Evolutionary conservation across 2,113 vertebrate genomes (phyloP), one percentile per base, ranked within the genome.

Genomic region (Vicugna pacos): DNA sequence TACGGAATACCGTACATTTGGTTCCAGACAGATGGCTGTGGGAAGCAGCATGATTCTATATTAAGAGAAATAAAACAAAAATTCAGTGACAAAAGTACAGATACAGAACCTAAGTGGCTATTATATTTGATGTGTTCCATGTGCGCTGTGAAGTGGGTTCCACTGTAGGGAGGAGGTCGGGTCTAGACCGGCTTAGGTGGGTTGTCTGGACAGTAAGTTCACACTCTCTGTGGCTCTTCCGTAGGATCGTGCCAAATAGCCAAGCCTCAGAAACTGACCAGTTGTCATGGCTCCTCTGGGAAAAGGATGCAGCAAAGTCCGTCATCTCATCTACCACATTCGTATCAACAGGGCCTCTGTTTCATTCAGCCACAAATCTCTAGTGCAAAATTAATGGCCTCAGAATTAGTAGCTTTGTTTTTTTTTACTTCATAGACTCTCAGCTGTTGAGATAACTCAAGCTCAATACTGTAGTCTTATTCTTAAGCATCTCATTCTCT

Each of bases 1-100:
- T 95, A 99, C 97, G 92, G 98, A 98, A 98, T 99, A 99, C 2
- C 96, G 96, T 32, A 62, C 97, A 62, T 97, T 98, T 0, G 98
- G 98, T 69, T 99, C 99, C 93, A 99, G 98, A 97, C 99, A 99
- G 58, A 99, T 64, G 9, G 97, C 84, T 48, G 89, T 96, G 84
- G 99, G 98, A 95, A 99, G 98, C 62, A 99, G 26, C 46, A 97
- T 73, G 4, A 98, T 94, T 98, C 99, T 99, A 96, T 95, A 96
- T 48, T 92, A 93, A 90, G 30, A 94, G 62, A 86, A 89, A 92
- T 8, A 92, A 56, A 77, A 28, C 75, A 90, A 86, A 77, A 70
- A 11, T 24, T 75, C 84, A 91, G 58, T 7, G 60, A 85, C 14
- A 64, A 82, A 80, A 50, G 24, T 26, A 64, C 8, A 73, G 10